Evolutionary conservation across 1,140 invertebrate species (phyloP), one percentile per base, ranked within the genome.

Genomic region (Wiebesia pumilae): DNA sequence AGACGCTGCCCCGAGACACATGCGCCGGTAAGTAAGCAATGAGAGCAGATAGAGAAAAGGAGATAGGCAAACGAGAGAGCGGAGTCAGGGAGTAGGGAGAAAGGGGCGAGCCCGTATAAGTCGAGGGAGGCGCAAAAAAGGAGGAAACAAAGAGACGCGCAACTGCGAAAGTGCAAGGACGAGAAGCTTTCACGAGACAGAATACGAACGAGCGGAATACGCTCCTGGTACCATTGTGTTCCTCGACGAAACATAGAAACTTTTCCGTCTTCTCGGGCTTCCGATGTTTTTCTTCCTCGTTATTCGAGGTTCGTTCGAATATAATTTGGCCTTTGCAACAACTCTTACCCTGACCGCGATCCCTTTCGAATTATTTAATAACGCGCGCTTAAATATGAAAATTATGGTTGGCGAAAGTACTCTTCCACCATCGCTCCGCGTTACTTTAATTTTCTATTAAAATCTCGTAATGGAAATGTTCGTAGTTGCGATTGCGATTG

Each of bases 41-140:
- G 43, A 69, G 83, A 89, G 88, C 89, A 89, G 88, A 89, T 88
- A 85, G 89, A 87, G 85, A 90, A 88, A 88, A 89, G 88, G 82
- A 84, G 87, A 86, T 84, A 83, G 84, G 83, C 86, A 79, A 77
- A 84, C 21, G 38, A 33, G 73, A 77, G 77, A 12, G 80, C 47
- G 47, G 67, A 43, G 83, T 54, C 38, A 67, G 43, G 58, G 62
- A 43, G 81, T 62, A 84, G 71, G 69, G 84, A 89, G 90, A 90
- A 88, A 89, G 87, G 81, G 69, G 82, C 77, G 87, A 87, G 85
- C 85, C 84, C 81, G 81, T 82, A 87, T 27, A 27, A 62, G 58
- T 62, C 38, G 24, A 33, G 33, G n/a, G 33, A 62, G 62, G 54
- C 87, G 88, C 89, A 58, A n/a, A 14, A n/a, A 40, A 83, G n/a